Base-by-base conservation (phyloP, 2,113 vertebrate genomes). In the Gavialis gangeticus region DNA sequence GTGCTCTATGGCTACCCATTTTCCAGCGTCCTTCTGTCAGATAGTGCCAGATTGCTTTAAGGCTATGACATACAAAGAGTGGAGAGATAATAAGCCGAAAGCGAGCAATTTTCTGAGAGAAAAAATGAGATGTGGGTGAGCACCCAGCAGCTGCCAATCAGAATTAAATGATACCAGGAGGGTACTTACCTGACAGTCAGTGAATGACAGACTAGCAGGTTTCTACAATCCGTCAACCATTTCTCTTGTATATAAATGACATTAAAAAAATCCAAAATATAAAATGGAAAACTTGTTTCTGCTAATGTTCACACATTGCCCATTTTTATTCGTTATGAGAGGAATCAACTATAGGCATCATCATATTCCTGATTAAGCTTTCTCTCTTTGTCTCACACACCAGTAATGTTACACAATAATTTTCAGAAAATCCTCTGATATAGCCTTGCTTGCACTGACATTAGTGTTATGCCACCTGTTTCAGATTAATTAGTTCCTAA, bases 71-170 rank as follows among this genome's bases (percentile, higher is more conserved):
- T 66, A 77, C 12, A 76, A 66, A 92, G 66, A 88, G 11, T 62
- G 69, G 85, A 93, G 64, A 93, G 79, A 96, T 80, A 95, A 97
- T 86, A 94, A 97, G 63, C 79, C 96, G 95, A 97, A 94, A 94
- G 88, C 89, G 76, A 97, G 73, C 82, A 94, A 95, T 96, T 97
- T 94, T 96, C 81, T 73, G 82, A 94, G 24, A 84, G 58, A 91
- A 95, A 91, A 95, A 94, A 84, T 67, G 88, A 94, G 75, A 89
- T 82, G 28, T 84, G 11, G 79, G 10, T 91, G 76, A 97, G 60
- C 62, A 84, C 37, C 37, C 92, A 95, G 79, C 24, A 97, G 84
- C 66, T 96, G 90, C 64, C 96, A 96, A 73, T 96, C 90, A 96
- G 62, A 97, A 95, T 95, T 96, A 93, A 93, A 93, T 87, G 81